Conservation (phyloP, 2,797 vertebrate genomes). For the Clarias laeviceps region DNA sequence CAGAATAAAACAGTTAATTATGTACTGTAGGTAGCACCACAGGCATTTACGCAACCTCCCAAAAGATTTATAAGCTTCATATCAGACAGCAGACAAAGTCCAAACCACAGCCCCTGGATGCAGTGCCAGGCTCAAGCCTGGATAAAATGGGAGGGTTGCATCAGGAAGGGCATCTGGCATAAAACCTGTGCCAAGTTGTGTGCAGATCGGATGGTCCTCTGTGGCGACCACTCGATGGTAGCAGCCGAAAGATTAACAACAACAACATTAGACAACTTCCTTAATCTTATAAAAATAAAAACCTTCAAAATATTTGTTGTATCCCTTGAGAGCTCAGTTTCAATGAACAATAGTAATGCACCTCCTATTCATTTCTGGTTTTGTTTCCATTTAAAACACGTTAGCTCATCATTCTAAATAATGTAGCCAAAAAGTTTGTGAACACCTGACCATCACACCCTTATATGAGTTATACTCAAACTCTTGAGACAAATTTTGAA, state of each 20-base stretch:
- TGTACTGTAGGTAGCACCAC: neutral
- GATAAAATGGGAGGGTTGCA: no score
- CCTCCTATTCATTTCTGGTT: neutral
- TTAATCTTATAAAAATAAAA: neutral
- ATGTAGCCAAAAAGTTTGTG: neutral
- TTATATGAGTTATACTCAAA: neutral
- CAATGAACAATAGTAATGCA: neutral
- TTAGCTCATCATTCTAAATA: neutral
- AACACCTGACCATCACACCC: no score
- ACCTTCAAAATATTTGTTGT: neutral
- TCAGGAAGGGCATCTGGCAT: no score
- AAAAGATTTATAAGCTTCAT: neutral
- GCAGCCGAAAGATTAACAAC: no score
- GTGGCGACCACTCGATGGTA: no score
- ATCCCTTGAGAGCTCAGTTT: neutral
- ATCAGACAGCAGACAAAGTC: neutral
- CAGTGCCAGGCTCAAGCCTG: no score
- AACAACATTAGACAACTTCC: neutral
- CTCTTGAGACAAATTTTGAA: neutral
- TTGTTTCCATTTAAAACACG: neutral
- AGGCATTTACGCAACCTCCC: neutral
- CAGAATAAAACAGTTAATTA: neutral
- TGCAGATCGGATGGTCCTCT: no score
- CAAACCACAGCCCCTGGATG: no score
- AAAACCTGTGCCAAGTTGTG: no score